These are phyloP conservation scores for Novumbra hubbsi DNA, from an alignment of 2,797 vertebrate species.

Conservation along the genomic window DNA sequence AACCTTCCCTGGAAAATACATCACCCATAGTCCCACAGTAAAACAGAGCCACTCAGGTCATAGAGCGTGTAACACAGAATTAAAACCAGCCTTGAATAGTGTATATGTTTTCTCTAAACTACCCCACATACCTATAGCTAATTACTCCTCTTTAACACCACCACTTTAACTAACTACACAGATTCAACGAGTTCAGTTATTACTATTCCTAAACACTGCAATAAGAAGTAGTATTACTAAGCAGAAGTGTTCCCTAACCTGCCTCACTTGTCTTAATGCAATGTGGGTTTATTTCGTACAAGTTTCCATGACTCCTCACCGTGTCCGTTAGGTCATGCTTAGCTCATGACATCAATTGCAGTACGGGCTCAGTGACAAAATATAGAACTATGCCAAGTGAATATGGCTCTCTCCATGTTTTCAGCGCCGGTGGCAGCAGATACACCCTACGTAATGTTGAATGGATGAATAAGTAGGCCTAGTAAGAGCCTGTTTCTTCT, in stretches of 20 bases:
- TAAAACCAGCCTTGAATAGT: slow-evolving; percentile 13
- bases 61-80: slow-evolving; percentile 22
- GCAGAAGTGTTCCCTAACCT: neutral
- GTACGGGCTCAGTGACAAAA: neutral
- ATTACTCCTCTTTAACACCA: too few relatives aligned
- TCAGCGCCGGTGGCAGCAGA: neutral
- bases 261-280: neutral
- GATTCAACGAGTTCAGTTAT: neutral
- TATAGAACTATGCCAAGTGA: slow-evolving; percentile 4
- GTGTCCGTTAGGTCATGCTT: slow-evolving; percentile 5
- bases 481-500: neutral
- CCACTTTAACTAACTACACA: neutral
- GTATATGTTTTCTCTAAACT: neutral
- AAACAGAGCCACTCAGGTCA: slow-evolving; percentile 38
- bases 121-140: neutral
- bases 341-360: slow-evolving; percentile 1
- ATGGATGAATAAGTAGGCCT: neutral
- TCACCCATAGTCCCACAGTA: slow-evolving; percentile 38
- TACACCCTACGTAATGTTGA: neutral
- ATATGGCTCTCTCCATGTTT: slow-evolving; percentile 6
- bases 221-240: neutral
- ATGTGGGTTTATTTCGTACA: slow-evolving; percentile 4
- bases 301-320: slow-evolving; percentile 4
- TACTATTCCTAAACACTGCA: neutral
- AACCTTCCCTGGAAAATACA: slow-evolving; percentile 52